Evolutionary conservation across 1,140 invertebrate genomes (phyloP).

Genomic region (Calephelis nemesis): DNA sequence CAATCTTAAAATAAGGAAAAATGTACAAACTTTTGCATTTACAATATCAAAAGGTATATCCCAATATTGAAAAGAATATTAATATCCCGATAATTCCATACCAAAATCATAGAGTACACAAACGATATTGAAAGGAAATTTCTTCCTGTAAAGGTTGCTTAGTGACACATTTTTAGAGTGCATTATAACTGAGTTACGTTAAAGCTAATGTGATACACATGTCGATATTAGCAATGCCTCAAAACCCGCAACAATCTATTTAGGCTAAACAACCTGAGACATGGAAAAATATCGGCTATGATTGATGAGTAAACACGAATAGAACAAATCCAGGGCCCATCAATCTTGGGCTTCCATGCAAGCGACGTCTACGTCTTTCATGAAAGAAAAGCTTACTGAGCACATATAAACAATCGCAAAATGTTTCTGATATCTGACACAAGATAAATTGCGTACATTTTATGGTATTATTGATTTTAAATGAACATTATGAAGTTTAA

Average conservation of each 20-base stretch:
- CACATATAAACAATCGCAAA: constrained; percentile 73
- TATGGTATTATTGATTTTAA: constrained; percentile 17
- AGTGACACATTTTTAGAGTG: constrained; percentile 13
- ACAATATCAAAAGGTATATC: too few species aligned
- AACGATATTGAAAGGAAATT: background rate
- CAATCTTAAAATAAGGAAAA: too few species aligned
- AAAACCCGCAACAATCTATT: constrained; percentile 71
- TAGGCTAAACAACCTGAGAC: constrained; percentile 75
- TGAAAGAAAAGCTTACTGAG: constrained; percentile 74
- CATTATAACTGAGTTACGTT: constrained; percentile 14
- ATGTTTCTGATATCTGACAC: constrained; percentile 61
- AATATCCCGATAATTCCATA: background rate
- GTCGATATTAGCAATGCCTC: constrained; percentile 59
- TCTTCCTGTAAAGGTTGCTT: background rate
- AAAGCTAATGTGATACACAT: constrained; percentile 65
- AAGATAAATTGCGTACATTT: constrained; percentile 54
- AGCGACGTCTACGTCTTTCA: constrained; percentile 67
- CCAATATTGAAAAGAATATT: too few species aligned
- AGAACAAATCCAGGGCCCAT: constrained; percentile 72
- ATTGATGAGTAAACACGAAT: constrained; percentile 75
- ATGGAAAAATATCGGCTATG: constrained; percentile 77
- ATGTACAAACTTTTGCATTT: too few species aligned
- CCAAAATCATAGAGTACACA: background rate
- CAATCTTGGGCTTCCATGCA: constrained; percentile 69
- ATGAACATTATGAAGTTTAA: constrained; percentile 4